Evolutionary conservation across 2,797 vertebrate species (phyloP).

Genomic region (Antennarius maculatus): DNA sequence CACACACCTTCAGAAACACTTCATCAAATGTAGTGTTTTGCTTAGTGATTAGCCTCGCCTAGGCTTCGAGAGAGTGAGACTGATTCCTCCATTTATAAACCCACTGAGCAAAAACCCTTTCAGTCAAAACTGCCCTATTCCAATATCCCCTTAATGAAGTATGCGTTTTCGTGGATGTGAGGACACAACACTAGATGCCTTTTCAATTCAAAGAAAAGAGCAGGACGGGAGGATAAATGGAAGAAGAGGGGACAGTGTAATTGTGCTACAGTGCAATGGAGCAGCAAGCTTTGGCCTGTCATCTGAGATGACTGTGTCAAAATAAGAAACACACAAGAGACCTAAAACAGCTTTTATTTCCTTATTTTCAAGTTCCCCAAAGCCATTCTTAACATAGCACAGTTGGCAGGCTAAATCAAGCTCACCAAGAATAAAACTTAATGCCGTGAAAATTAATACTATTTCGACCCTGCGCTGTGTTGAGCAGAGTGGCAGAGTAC

Average conservation of each 20-base stretch:
- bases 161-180: constrained; percentile 76
- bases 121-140: constrained; percentile 88
- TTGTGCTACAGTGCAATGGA: constrained; percentile 54
- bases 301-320: constrained; percentile 55
- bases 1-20: constrained; percentile 98
- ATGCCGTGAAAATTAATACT: constrained; percentile 68
- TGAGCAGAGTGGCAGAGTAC: constrained; percentile 57
- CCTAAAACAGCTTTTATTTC: constrained; percentile 74
- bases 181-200: constrained; percentile 88
- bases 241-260: constrained; percentile 38
- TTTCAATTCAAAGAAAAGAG: constrained; percentile 65
- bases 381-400: constrained; percentile 64
- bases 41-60: constrained; percentile 98
- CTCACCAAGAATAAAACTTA: constrained; percentile 63
- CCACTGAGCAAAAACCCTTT: constrained; percentile 79
- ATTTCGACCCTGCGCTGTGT: constrained; percentile 58
- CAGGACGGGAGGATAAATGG: constrained; percentile 24
- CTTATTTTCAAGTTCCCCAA: constrained; percentile 55
- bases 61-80: constrained; percentile 91
- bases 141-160: constrained; percentile 95
- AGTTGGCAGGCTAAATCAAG: constrained; percentile 73
- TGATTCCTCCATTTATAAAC: constrained; percentile 88
- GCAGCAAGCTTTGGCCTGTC: constrained; percentile 64
- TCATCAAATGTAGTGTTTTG: constrained; percentile 99
- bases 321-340: constrained; percentile 69